A percentile compares a stretch with the other conserved stretches of the same genome.
phyloP scores from a whole-genome alignment of 1,140 invertebrate species.

The Hestina assimilis region DNA sequence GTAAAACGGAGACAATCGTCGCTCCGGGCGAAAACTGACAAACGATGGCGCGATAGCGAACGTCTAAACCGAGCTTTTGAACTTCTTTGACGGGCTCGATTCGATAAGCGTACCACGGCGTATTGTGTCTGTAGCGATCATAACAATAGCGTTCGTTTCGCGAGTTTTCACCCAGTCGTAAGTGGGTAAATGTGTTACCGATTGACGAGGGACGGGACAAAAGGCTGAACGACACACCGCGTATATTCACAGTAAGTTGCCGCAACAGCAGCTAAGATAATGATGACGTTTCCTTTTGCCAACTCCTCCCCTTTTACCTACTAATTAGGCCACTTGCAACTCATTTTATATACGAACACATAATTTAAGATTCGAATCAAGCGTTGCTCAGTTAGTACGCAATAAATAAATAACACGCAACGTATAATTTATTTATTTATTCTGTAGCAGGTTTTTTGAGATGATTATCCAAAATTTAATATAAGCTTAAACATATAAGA shows the following conservation, averaged over 20 bases:
- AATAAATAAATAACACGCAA: not conserved
- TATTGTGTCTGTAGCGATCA: slow-evolving; percentile 46
- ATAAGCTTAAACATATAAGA: not conserved
- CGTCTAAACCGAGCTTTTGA: slow-evolving; percentile 72
- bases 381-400: not conserved
- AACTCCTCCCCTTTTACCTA: slow-evolving; percentile 20
- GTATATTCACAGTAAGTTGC: slow-evolving; percentile 48
- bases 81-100: slow-evolving; percentile 66
- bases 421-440: not conserved
- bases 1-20: slow-evolving; percentile 57
- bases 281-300: slow-evolving; percentile 55
- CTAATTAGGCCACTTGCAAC: slow-evolving; percentile 16
- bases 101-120: slow-evolving; percentile 60
- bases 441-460: not conserved
- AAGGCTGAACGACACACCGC: slow-evolving; percentile 43
- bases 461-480: not conserved
- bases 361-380: not conserved
- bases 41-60: slow-evolving; percentile 59
- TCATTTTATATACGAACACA: not conserved
- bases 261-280: slow-evolving; percentile 60
- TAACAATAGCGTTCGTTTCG: slow-evolving; percentile 67
- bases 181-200: slow-evolving; percentile 77
- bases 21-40: slow-evolving; percentile 62
- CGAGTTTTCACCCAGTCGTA: slow-evolving; percentile 72
- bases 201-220: slow-evolving; percentile 68